Percentiles rank a stretch among this genome's conserved stretches.
These are phyloP conservation scores for Octonoba sinensis DNA, from an alignment of 2,888 invertebrate species.

Conservation along the genomic window DNA sequence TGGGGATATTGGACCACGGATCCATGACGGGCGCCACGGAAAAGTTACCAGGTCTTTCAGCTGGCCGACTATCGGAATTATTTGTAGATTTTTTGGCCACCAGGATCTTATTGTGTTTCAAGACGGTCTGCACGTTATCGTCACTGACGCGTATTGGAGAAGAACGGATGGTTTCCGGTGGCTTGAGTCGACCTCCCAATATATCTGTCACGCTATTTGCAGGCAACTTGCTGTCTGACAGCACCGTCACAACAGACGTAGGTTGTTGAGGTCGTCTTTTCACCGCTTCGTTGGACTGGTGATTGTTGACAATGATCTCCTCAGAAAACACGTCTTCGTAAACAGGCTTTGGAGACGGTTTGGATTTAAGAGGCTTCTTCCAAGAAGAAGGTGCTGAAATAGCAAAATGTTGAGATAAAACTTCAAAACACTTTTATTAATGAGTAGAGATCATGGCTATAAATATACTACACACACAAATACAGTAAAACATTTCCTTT, in stretches of 20 bases:
- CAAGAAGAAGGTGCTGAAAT: too few relatives aligned
- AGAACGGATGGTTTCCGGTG: slow-evolving; percentile 62
- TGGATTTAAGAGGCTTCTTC: slow-evolving; percentile 9
- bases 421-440: too few relatives aligned
- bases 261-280: slow-evolving; percentile 5
- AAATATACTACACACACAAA: too few relatives aligned
- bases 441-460: too few relatives aligned
- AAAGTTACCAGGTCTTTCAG: slow-evolving; percentile 35
- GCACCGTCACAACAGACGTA: slow-evolving; percentile 22
- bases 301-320: slow-evolving; percentile 33
- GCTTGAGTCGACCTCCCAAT: slow-evolving; percentile 50
- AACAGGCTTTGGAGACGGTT: not conserved
- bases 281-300: slow-evolving; percentile 11
- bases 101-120: slow-evolving; percentile 64
- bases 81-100: slow-evolving; percentile 62
- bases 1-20: slow-evolving; percentile 58
- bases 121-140: slow-evolving; percentile 62
- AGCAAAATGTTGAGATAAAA: too few relatives aligned
- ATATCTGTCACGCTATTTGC: slow-evolving; percentile 18
- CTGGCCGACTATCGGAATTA: slow-evolving; percentile 6
- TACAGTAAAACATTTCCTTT: too few relatives aligned
- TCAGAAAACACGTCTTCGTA: not conserved
- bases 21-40: slow-evolving; percentile 57
- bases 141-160: slow-evolving; percentile 60
- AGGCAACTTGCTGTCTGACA: not conserved